Evolutionary conservation across 35 echinoderm and acorn worm genomes (phyloP), one percentile per base, ranked within the genome.

Genomic region (Ophioderma brevispina): DNA sequence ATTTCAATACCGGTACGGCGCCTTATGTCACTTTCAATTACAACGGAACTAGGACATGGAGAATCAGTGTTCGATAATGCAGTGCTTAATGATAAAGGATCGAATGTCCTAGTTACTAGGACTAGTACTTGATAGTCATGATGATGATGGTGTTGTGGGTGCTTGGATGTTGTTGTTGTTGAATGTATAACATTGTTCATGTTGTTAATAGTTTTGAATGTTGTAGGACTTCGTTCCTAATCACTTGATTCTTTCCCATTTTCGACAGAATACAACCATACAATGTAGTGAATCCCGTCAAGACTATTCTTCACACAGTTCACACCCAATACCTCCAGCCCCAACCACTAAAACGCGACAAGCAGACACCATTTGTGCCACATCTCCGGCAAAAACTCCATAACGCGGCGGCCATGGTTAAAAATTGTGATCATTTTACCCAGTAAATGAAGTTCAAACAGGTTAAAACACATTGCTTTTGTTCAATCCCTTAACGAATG

Each of bases 321-420:
- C 96, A 76, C 96, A 98, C 15, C 96, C 96, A 49, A 98, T 98
- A 38, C 96, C 96, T 36, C 96, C 96, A n/a, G 96, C 96, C 41
- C 96, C 96, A 35, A 98, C 96, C 31, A 98, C 96, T 31, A 98
- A 89, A 92, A 98, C 86, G 77, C 90, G 93, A 82, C 92, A 92
- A 32, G 78, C 81, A 32, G 87, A 87, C 0, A 94, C 92, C 34
- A 76, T 87, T 77, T 89, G 87, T 55, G 89, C 90, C 36, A 86
- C 55, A 39, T 89, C 81, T 92, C 92, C 92, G 25, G 96, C 89
- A 77, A 98, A 76, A 49, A 92, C 79, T 79, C 84, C 88, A 35
- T 86, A 39, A 78, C 84, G 36, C 31, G 90, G n/a, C 87, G 18
- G 96, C 96, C 96, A 98, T 98, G 77, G 90, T 93, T 49, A 39